Base-by-base conservation (phyloP, 2,113 vertebrate species). In the Aldabrachelys gigantea region DNA sequence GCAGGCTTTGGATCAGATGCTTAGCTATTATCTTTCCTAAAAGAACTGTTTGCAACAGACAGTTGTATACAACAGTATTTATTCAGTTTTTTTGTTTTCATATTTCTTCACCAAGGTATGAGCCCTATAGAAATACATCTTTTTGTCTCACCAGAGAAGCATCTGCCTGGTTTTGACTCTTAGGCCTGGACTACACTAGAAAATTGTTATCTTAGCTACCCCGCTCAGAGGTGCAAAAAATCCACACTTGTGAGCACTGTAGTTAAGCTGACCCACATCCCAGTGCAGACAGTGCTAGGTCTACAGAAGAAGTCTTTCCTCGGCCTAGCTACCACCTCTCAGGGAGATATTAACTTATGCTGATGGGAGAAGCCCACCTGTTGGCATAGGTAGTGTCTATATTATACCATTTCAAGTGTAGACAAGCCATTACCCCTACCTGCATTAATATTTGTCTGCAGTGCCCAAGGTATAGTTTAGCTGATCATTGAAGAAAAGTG, bases 31-130 rank as follows among this genome's bases (percentile, higher is more conserved):
- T 17, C 41, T 88, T 7, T 85, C 5, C 13, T 21, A 3, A 76
- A 89, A 85, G 25, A 91, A 6, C 27, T 47, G 0, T 65, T 85
- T 44, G 56, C 80, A 56, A 13, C 44, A 50, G 21, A 5, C 27
- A 24, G 1, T n/a, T 69, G 16, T 10, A n/a, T 89, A 86, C 0
- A 2, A 69, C 24, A 38, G 2, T 81, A 6, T 4, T 9, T 22
- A 19, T 82, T 90, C 49, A n/a, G 3, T 79, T 41, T 75, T 75
- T n/a, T 4, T 62, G 5, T 84, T 83, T 89, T 12, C 12, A 5
- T 4, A 13, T 52, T 92, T 87, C 2, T 90, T 89, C 54, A 91
- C 1, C 47, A 69, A 2, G 76, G 75, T 80, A 44, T 65, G 22
- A 24, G 11, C 47, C 24, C 83, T 69, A 69, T 17, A n/a, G 35